These are phyloP conservation scores for Tridacna gigas DNA, from an alignment of 2,888 invertebrate genomes.

Conservation along the genomic window DNA sequence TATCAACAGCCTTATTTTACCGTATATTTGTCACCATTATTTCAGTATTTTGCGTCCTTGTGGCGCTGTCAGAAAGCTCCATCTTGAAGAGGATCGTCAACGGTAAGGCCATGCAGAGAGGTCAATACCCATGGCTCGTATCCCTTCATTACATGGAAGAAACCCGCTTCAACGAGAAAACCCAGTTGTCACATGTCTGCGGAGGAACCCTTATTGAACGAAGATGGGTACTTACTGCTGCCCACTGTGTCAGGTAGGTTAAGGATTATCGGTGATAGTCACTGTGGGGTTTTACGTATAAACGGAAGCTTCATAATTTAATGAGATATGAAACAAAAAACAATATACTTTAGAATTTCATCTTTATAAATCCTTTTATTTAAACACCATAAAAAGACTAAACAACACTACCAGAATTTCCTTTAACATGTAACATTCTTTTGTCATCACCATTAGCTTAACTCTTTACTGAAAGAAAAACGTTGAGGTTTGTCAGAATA, in stretches of 20 bases:
- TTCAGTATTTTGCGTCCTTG: conserved; percentile 23
- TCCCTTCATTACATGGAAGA: conserved; percentile 66
- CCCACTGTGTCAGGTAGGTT: conserved; percentile 72
- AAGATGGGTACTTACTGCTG: conserved; percentile 72
- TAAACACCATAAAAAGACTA: too few relatives aligned
- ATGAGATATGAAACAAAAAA: too few relatives aligned
- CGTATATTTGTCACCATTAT: neutral
- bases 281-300: too few relatives aligned
- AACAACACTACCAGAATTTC: too few relatives aligned
- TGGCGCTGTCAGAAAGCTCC: conserved; percentile 17
- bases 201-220: conserved; percentile 70
- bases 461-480: too few relatives aligned
- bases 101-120: conserved; percentile 62
- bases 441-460: too few relatives aligned
- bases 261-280: too few relatives aligned
- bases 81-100: conserved; percentile 59
- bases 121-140: conserved; percentile 74
- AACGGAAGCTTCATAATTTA: too few relatives aligned
- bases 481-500: too few relatives aligned
- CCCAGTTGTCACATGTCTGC: conserved; percentile 69
- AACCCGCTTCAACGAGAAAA: conserved; percentile 53
- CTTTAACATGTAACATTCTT: too few relatives aligned
- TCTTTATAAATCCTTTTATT: too few relatives aligned
- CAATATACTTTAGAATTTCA: too few relatives aligned
- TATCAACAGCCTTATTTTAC: neutral